Conservation (phyloP, 2,888 invertebrate species). For the Antitype chi region DNA sequence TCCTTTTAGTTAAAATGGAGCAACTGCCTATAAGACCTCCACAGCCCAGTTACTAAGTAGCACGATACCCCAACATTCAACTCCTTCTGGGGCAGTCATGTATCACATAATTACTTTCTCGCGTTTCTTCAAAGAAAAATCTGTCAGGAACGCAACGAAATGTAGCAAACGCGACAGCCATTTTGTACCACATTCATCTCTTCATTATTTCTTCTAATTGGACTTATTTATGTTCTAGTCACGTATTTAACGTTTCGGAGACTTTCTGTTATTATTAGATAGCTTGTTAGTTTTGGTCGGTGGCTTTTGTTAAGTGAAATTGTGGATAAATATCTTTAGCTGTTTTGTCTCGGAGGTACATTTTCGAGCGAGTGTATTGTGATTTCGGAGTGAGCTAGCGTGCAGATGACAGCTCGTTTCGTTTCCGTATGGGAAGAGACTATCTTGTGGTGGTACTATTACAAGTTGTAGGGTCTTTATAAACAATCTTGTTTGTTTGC, state of each 20-base stretch:
- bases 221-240: constrained; percentile 61
- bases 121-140: not conserved
- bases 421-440: not conserved
- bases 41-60: not conserved
- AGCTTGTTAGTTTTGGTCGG: constrained; percentile 53
- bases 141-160: not conserved
- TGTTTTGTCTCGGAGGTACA: constrained; percentile 8
- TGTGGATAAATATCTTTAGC: constrained; percentile 10
- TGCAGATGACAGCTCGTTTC: constrained; percentile 9
- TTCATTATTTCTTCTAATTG: constrained; percentile 55
- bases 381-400: not conserved
- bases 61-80: not conserved
- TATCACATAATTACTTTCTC: not conserved
- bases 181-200: constrained; percentile 31
- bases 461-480: not conserved
- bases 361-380: not conserved
- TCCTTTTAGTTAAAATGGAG: not conserved
- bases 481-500: not conserved
- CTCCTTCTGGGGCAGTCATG: not conserved
- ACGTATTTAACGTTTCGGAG: constrained; percentile 50
- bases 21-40: not conserved
- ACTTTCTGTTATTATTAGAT: constrained; percentile 27
- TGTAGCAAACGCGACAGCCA: not conserved
- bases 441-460: not conserved
- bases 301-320: constrained; percentile 29